Base-by-base conservation (phyloP, 2,888 invertebrate genomes). In the Trachelus tabidus region DNA sequence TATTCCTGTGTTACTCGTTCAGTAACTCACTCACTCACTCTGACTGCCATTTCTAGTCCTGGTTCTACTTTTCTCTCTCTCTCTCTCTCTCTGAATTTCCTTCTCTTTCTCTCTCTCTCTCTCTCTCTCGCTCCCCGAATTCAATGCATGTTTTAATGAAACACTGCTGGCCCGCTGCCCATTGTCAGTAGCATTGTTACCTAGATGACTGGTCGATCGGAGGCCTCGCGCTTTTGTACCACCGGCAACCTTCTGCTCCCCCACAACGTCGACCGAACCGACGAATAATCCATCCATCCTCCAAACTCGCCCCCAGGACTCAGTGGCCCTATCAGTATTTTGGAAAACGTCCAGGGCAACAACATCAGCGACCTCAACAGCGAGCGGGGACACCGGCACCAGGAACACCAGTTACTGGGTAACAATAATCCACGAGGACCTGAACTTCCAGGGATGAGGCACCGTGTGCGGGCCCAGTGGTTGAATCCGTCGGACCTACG, bases 61-160 rank as follows among this genome's bases (percentile, higher is more conserved):
- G 37, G 37, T 37, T 56, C 69, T 76, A 68, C 76, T 73, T n/a
- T 73, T 68, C 69, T 77, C 40, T 77, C 76, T 75, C 73, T 68
- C 68, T 76, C 74, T 80, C 75, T 77, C 83, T 74, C 73, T 83
- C 83, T 82, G 23, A 35, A 76, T 34, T 31, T 34, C 31, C n/a
- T 12, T 37, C 37, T 34, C 69, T 74, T 34, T 75, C 69, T n/a
- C 73, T 75, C 69, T 68, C 69, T 75, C 69, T 68, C 69, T 77
- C 84, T 73, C 73, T 83, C 83, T 82, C 69, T 30, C 31, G 69
- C 33, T 33, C 33, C 69, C 33, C 86, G 88, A 89, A 90, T 89
- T 90, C 85, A 89, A 90, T 90, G 89, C 89, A 89, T 87, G 89
- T 90, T 90, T 90, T 90, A 90, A 90, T 90, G 90, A 90, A 90